Conservation (phyloP, 2,888 invertebrate species). For the Rhyacophila evoluta region DNA sequence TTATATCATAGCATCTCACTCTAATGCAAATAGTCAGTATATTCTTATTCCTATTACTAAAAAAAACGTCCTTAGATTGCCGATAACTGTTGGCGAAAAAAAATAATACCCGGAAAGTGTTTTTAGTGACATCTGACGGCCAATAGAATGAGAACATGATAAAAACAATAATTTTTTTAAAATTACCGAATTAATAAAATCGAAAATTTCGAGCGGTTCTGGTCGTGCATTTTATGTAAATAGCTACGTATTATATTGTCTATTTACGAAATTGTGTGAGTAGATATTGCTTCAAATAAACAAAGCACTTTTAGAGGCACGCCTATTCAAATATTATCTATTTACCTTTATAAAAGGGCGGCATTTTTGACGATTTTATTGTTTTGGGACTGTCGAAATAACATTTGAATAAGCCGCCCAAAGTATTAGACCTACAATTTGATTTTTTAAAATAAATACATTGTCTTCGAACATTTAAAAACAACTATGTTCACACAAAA, state of each 20-base stretch:
- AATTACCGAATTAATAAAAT: background rate
- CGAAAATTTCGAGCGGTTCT: conserved; percentile 1
- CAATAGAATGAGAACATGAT: background rate
- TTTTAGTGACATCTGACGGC: background rate
- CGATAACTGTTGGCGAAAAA: too few relatives aligned
- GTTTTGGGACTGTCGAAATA: conserved; percentile 41
- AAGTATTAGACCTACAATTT: background rate
- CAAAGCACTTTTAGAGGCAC: conserved; percentile 33
- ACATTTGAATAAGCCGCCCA: conserved; percentile 11
- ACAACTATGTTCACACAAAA: too few relatives aligned
- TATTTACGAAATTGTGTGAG: conserved; percentile 33
- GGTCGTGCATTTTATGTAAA: conserved; percentile 10
- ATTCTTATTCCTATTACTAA: too few relatives aligned
- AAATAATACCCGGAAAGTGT: too few relatives aligned
- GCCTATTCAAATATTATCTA: conserved; percentile 47
- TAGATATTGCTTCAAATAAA: conserved; percentile 39
- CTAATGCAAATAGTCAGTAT: too few relatives aligned
- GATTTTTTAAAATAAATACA: too few relatives aligned
- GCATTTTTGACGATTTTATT: conserved; percentile 51
- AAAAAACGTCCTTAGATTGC: too few relatives aligned
- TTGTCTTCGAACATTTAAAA: too few relatives aligned
- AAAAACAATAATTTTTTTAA: too few relatives aligned
- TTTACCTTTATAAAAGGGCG: conserved; percentile 48
- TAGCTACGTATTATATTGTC: background rate
- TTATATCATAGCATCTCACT: too few relatives aligned